phyloP scores from a whole-genome alignment of 2,797 vertebrate genomes.

The Sitta carolinensis region DNA sequence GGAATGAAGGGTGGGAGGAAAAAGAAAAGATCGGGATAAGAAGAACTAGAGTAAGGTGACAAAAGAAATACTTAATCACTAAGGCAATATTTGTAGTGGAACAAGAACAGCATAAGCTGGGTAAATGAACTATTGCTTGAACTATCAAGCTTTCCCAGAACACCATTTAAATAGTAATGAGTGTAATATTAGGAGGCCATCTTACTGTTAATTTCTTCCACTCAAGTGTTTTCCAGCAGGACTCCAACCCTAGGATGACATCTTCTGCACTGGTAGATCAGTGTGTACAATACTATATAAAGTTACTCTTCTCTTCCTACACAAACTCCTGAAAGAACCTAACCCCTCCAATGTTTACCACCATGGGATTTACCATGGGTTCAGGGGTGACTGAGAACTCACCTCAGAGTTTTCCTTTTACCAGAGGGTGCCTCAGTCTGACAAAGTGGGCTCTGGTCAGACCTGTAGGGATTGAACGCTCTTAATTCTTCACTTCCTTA shows the following conservation, averaged over 20 bases:
- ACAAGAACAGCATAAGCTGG: not conserved
- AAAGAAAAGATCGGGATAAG: not conserved
- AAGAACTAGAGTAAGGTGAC: not conserved
- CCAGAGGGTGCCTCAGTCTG: not conserved
- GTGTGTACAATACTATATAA: not conserved
- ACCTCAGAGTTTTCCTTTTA: not conserved
- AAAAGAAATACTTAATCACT: not conserved
- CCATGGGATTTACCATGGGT: not conserved
- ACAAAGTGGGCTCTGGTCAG: not conserved
- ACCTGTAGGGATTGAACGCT: not conserved
- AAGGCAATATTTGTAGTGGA: not conserved
- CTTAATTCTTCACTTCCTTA: not conserved
- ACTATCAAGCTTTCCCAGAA: not conserved
- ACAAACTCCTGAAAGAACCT: not conserved
- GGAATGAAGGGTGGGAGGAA: not conserved
- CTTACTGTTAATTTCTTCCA: not conserved
- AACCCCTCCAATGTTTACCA: fast-evolving
- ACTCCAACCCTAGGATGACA: not conserved
- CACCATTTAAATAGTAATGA: not conserved
- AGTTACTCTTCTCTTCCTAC: not conserved
- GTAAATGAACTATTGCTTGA: not conserved
- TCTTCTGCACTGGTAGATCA: not conserved
- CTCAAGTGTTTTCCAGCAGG: not conserved
- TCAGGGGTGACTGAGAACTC: not conserved
- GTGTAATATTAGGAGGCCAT: not conserved